Evolutionary conservation across 2,113 vertebrate genomes (phyloP), one percentile per base, ranked within the genome.

Genomic region (Brachyistius frenatus): DNA sequence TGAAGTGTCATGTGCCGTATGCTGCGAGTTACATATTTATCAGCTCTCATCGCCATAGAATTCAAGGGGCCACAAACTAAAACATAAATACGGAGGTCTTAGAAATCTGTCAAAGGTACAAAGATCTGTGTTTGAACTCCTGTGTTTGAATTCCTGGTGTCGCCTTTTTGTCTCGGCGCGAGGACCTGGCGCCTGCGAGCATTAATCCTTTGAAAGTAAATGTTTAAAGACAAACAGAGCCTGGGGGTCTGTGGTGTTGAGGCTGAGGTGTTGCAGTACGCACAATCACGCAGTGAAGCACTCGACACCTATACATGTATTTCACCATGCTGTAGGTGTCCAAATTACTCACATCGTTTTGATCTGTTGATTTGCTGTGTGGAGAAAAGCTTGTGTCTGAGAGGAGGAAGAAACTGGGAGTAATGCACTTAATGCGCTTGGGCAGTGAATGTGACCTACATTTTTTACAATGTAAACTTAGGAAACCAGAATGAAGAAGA

Each of bases 171-270:
- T 97, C 95, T 97, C 95, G 94, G 94, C 89, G 86, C 84, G 81
- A 94, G 93, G 94, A 95, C 92, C 93, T 86, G 91, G 95, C 95
- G 94, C 93, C 93, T 83, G 79, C 23, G 90, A 90, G 89, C 94
- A 95, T 95, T 95, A 96, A 96, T 96, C 94, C 94, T 96, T 95
- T 95, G 91, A 94, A 95, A 96, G 96, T 95, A 96, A 96, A 96
- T 95, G 95, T 96, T 96, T 95, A 95, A 96, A 97, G 93, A 94
- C 96, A 96, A 96, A 96, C 96, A 96, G 91, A 94, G 94, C 92
- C 86, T n/a, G 73, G 85, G 88, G 91, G 84, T 89, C 87, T 91
- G 88, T 35, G 49, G 85, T 79, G 83, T 86, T 76, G 85, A 88
- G 84, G 84, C 85, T 73, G 88, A 89, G 86, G 90, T 91, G 90